phyloP scores from a whole-genome alignment of 2,113 vertebrate species.

The Onychorhynchus coronatus region DNA sequence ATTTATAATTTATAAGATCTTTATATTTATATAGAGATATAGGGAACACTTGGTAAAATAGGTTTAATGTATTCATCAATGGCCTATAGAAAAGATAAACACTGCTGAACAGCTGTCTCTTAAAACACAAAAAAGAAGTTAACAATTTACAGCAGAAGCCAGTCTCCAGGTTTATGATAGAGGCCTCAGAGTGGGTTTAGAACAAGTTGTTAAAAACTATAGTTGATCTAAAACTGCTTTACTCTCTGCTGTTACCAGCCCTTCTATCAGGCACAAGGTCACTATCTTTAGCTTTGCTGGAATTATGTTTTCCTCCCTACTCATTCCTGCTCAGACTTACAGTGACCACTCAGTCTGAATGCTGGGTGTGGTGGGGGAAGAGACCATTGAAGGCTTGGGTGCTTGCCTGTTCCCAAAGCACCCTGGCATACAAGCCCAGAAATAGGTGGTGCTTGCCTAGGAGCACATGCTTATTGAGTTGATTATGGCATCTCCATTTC shows the following conservation, averaged over 20 bases:
- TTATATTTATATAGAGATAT: not conserved
- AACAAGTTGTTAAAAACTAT: not conserved
- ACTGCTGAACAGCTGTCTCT: not conserved
- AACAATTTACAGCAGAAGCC: not conserved
- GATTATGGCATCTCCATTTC: not conserved
- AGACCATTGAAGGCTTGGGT: not conserved
- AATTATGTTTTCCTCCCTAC: not conserved
- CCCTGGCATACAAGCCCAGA: not conserved
- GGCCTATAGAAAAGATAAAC: not conserved
- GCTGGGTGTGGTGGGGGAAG: not conserved
- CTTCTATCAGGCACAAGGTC: not conserved
- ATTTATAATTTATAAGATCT: slow-evolving; percentile 1
- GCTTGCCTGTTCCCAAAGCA: not conserved
- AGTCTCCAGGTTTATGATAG: not conserved
- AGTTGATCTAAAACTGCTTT: not conserved
- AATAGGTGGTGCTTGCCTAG: not conserved
- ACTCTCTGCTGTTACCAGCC: not conserved
- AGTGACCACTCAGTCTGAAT: not conserved
- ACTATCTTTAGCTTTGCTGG: not conserved
- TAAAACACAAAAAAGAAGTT: not conserved
- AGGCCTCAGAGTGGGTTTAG: not conserved
- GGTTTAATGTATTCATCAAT: not conserved
- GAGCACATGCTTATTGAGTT: not conserved
- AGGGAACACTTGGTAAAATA: not conserved
- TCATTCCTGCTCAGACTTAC: not conserved